Evolutionary conservation across 2,888 invertebrate species (phyloP).

Genomic region (Portevinia maculata): DNA sequence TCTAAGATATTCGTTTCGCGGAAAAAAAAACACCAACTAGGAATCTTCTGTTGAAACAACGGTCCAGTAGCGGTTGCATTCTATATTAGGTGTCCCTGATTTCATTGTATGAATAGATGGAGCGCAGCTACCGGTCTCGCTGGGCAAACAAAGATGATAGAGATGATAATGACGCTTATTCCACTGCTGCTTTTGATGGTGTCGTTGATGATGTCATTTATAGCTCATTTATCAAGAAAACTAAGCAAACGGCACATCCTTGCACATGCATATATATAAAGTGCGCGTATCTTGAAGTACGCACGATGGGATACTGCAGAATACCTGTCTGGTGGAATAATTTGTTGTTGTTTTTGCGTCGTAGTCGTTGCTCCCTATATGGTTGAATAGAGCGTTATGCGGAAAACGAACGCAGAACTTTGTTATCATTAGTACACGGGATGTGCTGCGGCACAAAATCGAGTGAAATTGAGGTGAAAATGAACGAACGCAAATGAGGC

Average conservation of each 20-base stretch:
- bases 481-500: no score
- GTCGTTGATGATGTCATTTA: conserved; percentile 62
- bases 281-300: conserved; percentile 19
- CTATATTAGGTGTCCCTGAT: conserved; percentile 53
- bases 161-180: conserved; percentile 47
- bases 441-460: conserved; percentile 3
- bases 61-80: conserved; percentile 34
- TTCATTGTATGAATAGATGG: conserved; percentile 27
- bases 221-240: conserved; percentile 55
- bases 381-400: neutral
- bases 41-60: conserved; percentile 46
- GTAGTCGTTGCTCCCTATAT: neutral
- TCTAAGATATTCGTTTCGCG: conserved; percentile 63
- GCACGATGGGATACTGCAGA: conserved; percentile 12
- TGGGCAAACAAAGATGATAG: conserved; percentile 28
- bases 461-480: no score
- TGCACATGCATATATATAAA: conserved; percentile 23
- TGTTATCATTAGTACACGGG: conserved; percentile 2
- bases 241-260: conserved; percentile 37
- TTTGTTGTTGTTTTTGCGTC: conserved; percentile 1
- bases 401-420: conserved; percentile 12
- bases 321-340: conserved; percentile 22
- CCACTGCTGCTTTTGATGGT: conserved; percentile 27
- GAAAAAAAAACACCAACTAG: conserved; percentile 9
- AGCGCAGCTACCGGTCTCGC: conserved; percentile 2